Evolutionary conservation across 2,113 vertebrate genomes (phyloP).

Genomic region (Odontesthes bonariensis): DNA sequence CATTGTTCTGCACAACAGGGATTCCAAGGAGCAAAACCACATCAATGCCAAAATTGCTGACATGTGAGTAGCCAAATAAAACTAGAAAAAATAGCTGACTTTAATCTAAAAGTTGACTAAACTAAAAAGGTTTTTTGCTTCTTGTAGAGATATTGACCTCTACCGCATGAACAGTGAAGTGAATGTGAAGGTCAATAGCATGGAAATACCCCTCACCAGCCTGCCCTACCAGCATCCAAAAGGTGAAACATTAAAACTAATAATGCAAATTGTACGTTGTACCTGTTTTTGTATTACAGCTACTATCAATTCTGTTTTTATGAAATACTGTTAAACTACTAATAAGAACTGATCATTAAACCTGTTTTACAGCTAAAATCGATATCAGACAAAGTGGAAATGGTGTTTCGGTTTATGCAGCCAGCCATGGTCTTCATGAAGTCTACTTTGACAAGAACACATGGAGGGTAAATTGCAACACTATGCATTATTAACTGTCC

Average conservation of each 20-base stretch:
- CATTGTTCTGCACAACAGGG: slow-evolving; percentile 83
- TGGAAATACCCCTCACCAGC: slow-evolving; percentile 60
- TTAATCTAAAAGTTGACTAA: background rate
- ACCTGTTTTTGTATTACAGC: too few relatives aligned
- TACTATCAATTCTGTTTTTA: too few relatives aligned
- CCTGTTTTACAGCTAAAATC: slow-evolving; percentile 57
- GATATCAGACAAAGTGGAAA: slow-evolving; percentile 57
- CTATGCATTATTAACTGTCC: background rate
- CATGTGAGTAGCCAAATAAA: slow-evolving; percentile 77
- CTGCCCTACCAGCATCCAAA: slow-evolving; percentile 72
- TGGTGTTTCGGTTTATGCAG: slow-evolving; percentile 67
- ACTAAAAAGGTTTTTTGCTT: background rate
- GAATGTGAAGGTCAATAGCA: slow-evolving; percentile 73
- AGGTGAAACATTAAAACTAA: slow-evolving; percentile 41
- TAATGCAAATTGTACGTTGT: background rate
- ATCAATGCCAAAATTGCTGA: slow-evolving; percentile 82
- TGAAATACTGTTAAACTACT: too few relatives aligned
- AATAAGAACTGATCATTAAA: background rate
- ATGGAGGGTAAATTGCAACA: slow-evolving; percentile 61
- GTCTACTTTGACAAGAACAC: slow-evolving; percentile 63
- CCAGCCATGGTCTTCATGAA: slow-evolving; percentile 72
- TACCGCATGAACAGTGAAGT: slow-evolving; percentile 33
- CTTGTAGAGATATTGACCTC: slow-evolving; percentile 71
- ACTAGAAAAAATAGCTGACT: background rate
- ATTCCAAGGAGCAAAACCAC: slow-evolving; percentile 59